A percentile compares a stretch with the other conserved stretches of the same genome.
Conservation (phyloP, 2,888 invertebrate species). For the Drosophila maculinotata region DNA sequence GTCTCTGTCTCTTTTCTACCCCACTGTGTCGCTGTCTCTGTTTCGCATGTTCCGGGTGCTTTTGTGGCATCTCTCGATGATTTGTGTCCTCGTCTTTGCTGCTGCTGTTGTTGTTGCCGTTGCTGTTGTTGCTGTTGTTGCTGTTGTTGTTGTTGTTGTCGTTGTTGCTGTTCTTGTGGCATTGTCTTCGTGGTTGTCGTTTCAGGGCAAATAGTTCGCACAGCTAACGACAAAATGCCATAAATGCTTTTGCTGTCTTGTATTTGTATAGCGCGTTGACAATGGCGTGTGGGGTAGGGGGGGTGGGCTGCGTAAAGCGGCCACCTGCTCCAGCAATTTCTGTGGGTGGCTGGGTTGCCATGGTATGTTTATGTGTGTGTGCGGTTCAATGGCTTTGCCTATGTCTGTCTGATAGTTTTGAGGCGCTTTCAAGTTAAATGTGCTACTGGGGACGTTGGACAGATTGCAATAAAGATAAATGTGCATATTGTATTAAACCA, state of each 20-base stretch:
- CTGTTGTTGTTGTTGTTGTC: slow-evolving; percentile 31
- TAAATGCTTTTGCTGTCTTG: slow-evolving; percentile 62
- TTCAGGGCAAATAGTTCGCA: slow-evolving; percentile 65
- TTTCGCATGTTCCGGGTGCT: slow-evolving; percentile 25
- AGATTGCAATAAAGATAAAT: slow-evolving; percentile 1
- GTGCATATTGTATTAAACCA: not conserved
- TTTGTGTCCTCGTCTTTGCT: slow-evolving; percentile 42
- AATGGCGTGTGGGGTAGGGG: not conserved
- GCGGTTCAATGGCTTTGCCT: slow-evolving; percentile 35
- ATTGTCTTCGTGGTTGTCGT: slow-evolving; percentile 62
- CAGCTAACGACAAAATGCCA: slow-evolving; percentile 68
- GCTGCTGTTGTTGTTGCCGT: slow-evolving; percentile 25
- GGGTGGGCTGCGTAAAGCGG: not conserved
- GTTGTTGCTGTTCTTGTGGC: slow-evolving; percentile 37
- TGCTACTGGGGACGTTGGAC: not conserved
- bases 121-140: slow-evolving; percentile 25
- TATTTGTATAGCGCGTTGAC: slow-evolving; percentile 55
- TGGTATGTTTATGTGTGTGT: slow-evolving; percentile 1
- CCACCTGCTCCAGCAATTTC: slow-evolving; percentile 20
- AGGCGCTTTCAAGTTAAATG: slow-evolving; percentile 24
- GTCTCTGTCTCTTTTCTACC: not conserved
- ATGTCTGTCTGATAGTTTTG: slow-evolving; percentile 15
- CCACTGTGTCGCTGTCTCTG: slow-evolving; percentile 7
- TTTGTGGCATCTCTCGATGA: slow-evolving; percentile 56
- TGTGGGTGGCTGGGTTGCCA: not conserved